Base-by-base conservation (phyloP, 1,140 invertebrate species). In the Octopus bimaculoides region DNA sequence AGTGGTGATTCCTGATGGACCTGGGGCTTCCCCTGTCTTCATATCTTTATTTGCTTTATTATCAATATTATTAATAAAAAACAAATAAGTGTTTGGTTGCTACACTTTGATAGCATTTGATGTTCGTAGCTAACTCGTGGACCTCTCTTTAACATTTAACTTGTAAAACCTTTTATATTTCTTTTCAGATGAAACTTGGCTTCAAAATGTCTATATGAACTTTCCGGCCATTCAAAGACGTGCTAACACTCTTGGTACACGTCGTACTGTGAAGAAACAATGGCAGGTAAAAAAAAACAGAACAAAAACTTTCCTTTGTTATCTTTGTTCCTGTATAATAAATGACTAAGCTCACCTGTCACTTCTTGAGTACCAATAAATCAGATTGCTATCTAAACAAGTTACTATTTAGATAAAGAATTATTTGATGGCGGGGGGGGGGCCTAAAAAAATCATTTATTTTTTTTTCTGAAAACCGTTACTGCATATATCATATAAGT, bases 161-260 rank as follows among this genome's bases (percentile, higher is more conserved):
- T 9, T 74, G 10, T 74, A 9, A 74, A 74, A n/a, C 20, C 73
- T 74, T 75, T 75, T 79, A 73, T 82, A 78, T 78, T 77, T 82
- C 78, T 71, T 86, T 90, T 82, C 85, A 93, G 93, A 93, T 91
- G 85, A 91, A 73, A 87, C 86, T 5, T 92, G 92, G 89, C 85
- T 94, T 66, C 90, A 92, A 79, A 91, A 91, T 84, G 91, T 93
- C 5, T 86, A 91, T 81, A 88, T 94, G n/a, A 93, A 94, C 86
- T 90, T 93, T 83, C 88, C 91, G 26, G 91, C 91, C 80, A 89
- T 93, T 8, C 92, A 93, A 80, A 84, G 90, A 75, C 89, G 92
- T 85, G 91, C 93, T 61, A 86, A 91, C 73, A 83, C 85, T 17
- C 80, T 92, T 17, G 86, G 85, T 8, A 87, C 89, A 6, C 84